A percentile compares a stretch with the other conserved stretches of the same genome.
These are phyloP conservation scores for Linhomoeus sp. DNA, from an alignment of 2,888 invertebrate genomes.

Conservation along the genomic window DNA sequence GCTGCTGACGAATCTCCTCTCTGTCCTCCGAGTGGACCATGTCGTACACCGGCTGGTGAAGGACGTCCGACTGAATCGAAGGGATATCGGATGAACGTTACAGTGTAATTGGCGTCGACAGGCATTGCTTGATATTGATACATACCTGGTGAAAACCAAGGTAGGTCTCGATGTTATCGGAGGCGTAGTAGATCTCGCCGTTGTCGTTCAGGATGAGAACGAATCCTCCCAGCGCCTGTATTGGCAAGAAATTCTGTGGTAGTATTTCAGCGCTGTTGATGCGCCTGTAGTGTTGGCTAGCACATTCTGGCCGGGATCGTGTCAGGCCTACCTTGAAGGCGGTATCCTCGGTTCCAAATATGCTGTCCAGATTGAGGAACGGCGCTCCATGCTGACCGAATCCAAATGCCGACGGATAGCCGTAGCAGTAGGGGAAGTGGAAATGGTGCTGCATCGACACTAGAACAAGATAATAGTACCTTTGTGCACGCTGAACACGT, in stretches of 20 bases:
- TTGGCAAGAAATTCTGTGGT: slow-evolving; percentile 19
- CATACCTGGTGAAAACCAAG: slow-evolving; percentile 99
- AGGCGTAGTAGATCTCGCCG: slow-evolving; percentile 97
- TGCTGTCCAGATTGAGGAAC: background rate
- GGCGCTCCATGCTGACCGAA: background rate
- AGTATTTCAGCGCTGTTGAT: background rate
- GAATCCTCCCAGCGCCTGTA: slow-evolving; percentile 93
- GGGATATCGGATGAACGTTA: too few species aligned
- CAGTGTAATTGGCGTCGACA: too few species aligned
- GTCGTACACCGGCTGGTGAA: slow-evolving; percentile 97
- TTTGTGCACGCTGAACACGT: too few species aligned
- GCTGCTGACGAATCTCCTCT: slow-evolving; percentile 44
- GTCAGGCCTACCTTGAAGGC: slow-evolving; percentile 1
- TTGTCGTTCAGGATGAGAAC: slow-evolving; percentile 83
- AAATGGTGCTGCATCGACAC: slow-evolving; percentile 1
- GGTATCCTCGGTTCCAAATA: background rate
- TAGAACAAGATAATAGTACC: too few species aligned
- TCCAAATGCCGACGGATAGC: too few species aligned
- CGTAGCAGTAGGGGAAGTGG: background rate
- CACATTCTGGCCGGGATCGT: too few species aligned
- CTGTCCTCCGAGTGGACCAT: slow-evolving; percentile 95
- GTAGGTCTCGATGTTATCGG: slow-evolving; percentile 97
- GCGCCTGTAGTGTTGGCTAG: too few species aligned
- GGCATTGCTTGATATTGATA: too few species aligned
- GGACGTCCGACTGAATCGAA: slow-evolving; percentile 78